Percentiles rank a stretch among this genome's conserved stretches.
Evolutionary conservation across 2,888 invertebrate genomes (phyloP).

Genomic region (Leptopilina drosophilae): DNA sequence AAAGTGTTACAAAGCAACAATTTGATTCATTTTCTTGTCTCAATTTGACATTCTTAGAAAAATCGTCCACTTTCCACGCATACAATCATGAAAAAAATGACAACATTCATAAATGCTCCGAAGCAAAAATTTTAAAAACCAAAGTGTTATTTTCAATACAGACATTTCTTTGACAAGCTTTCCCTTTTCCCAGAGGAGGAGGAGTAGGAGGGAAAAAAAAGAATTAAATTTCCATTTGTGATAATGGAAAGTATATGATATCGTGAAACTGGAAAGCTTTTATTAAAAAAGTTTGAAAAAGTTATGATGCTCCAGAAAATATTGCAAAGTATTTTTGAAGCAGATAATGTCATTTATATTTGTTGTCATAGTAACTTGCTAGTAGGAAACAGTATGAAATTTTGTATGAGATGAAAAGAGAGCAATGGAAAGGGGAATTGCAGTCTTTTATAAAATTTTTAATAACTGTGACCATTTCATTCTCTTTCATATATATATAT

Average conservation of each 20-base stretch:
- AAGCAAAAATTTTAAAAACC: too few relatives aligned
- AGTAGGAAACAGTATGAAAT: not conserved
- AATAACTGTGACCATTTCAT: constrained; percentile 38
- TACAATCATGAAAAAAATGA: not conserved
- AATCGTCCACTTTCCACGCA: too few relatives aligned
- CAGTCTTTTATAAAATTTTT: constrained; percentile 20
- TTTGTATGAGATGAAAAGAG: constrained; percentile 20
- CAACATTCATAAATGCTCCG: too few relatives aligned
- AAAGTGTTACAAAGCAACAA: too few relatives aligned
- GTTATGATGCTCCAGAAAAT: constrained; percentile 15
- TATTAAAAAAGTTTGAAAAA: constrained; percentile 20
- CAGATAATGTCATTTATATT: constrained; percentile 17
- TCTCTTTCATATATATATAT: not conserved
- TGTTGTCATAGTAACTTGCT: not conserved
- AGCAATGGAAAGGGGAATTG: not conserved
- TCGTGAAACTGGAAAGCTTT: constrained; percentile 1
- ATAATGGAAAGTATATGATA: constrained; percentile 12
- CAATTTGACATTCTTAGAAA: too few relatives aligned
- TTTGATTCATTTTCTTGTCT: too few relatives aligned
- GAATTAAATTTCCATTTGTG: not conserved
- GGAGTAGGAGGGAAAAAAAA: not conserved
- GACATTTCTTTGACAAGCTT: not conserved
- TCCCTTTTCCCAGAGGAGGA: not conserved
- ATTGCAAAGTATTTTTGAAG: constrained; percentile 17
- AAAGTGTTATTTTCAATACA: not conserved